Evolutionary conservation across 1,140 invertebrate species (phyloP).

Genomic region (Penaeus indicus): DNA sequence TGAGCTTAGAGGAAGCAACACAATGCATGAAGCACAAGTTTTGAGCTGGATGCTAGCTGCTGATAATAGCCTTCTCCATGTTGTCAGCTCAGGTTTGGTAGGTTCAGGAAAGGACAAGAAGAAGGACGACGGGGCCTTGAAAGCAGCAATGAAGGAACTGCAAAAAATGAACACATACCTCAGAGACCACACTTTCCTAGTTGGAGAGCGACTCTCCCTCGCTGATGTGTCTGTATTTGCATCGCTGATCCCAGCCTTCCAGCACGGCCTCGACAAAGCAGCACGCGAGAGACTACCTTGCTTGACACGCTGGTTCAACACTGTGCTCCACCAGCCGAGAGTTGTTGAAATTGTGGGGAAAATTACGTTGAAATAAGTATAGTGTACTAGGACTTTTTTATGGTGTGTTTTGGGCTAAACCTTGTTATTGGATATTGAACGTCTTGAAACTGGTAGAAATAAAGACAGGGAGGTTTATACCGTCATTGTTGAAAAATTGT

Average conservation of each 20-base stretch:
- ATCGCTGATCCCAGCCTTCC: conserved; percentile 72
- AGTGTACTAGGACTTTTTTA: neutral
- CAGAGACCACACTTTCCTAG: conserved; percentile 73
- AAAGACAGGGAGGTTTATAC: too few species aligned
- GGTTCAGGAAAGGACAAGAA: conserved; percentile 20
- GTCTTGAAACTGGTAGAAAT: neutral
- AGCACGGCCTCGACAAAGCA: conserved; percentile 68
- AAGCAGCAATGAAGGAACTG: conserved; percentile 72
- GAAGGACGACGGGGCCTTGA: conserved; percentile 72
- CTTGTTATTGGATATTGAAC: neutral
- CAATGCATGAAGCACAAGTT: conserved; percentile 69
- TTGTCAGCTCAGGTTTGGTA: conserved; percentile 51
- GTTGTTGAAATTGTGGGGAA: conserved; percentile 69
- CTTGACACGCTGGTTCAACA: conserved; percentile 74
- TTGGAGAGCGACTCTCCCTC: conserved; percentile 74
- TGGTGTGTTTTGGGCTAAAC: neutral
- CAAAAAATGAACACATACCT: conserved; percentile 71
- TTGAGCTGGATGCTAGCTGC: conserved; percentile 74
- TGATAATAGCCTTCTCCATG: conserved; percentile 70
- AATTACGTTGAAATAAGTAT: conserved; percentile 27
- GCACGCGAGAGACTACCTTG: conserved; percentile 52
- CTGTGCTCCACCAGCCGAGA: conserved; percentile 73
- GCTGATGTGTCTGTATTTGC: conserved; percentile 74
- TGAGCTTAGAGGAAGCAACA: conserved; percentile 56
- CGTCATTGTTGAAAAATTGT: too few species aligned